A percentile compares a stretch with the other conserved stretches of the same genome.
These are phyloP conservation scores for Colletes latitarsis DNA, from an alignment of 1,140 invertebrate genomes.

Conservation along the genomic window DNA sequence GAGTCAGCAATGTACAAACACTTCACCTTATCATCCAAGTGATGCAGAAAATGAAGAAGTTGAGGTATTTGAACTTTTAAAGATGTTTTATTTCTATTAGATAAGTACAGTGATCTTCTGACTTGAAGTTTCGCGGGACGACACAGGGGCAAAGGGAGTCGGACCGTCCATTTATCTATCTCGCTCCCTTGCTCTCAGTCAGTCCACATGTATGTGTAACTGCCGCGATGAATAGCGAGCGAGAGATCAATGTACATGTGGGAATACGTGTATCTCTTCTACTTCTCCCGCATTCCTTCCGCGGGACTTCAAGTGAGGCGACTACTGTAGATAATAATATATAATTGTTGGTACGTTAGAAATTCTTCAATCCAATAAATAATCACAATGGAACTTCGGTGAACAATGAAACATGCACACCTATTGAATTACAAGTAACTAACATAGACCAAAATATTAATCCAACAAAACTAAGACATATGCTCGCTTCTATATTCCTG, in stretches of 20 bases:
- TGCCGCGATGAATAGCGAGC: too few species aligned
- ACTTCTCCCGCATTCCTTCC: too few species aligned
- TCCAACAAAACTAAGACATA: slow-evolving; percentile 86
- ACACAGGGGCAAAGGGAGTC: too few species aligned
- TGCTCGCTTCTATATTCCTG: slow-evolving; percentile 85
- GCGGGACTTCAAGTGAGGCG: too few species aligned
- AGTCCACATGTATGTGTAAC: too few species aligned
- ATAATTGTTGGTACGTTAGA: slow-evolving; percentile 60
- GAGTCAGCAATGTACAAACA: slow-evolving; percentile 68
- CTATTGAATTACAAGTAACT: slow-evolving; percentile 87
- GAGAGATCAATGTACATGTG: too few species aligned
- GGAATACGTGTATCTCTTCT: too few species aligned
- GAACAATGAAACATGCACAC: slow-evolving; percentile 68
- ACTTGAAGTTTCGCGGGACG: too few species aligned
- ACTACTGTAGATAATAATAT: slow-evolving; percentile 13
- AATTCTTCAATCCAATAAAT: slow-evolving; percentile 78
- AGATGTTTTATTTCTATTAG: slow-evolving; percentile 14
- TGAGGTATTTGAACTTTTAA: slow-evolving; percentile 61
- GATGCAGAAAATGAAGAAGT: slow-evolving; percentile 78
- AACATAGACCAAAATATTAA: slow-evolving; percentile 90
- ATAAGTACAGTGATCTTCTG: too few species aligned
- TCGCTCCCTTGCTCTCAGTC: too few species aligned
- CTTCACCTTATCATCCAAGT: slow-evolving; percentile 73
- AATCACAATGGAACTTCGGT: slow-evolving; percentile 67
- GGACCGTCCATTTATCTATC: too few species aligned